Percentiles rank a stretch among this genome's conserved stretches.
Evolutionary conservation across 2,113 vertebrate species (phyloP).

Genomic region (Eretmochelys imbricata): DNA sequence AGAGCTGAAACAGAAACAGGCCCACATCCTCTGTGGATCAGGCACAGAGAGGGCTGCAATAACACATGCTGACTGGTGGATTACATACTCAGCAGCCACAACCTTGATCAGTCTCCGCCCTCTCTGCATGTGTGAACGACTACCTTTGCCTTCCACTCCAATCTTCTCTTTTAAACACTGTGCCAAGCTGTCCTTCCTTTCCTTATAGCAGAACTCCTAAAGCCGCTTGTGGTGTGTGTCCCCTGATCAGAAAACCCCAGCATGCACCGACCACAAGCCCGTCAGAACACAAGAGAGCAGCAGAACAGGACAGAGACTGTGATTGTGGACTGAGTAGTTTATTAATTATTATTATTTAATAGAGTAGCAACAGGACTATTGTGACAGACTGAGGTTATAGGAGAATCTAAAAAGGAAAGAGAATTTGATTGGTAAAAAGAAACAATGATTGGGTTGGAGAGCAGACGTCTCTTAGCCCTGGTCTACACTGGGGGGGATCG

Average conservation of each 20-base stretch:
- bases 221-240: rapidly evolving
- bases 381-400: not conserved
- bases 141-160: rapidly evolving
- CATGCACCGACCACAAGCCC: not conserved
- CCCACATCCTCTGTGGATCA: rapidly evolving
- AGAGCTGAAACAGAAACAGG: not conserved
- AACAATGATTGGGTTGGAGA: not conserved
- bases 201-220: not conserved
- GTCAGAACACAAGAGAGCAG: not conserved
- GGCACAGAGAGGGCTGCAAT: rapidly evolving
- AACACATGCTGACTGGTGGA: not conserved
- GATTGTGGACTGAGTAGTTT: not conserved
- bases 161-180: not conserved
- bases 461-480: not conserved
- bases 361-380: not conserved
- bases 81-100: not conserved
- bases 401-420: not conserved
- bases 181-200: not conserved
- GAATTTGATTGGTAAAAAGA: not conserved
- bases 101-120: not conserved
- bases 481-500: too few species aligned
- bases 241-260: not conserved
- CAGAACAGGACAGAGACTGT: rapidly evolving
- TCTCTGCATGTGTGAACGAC: not conserved
- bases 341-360: rapidly evolving